Evolutionary conservation across 2,797 vertebrate genomes (phyloP).

Genomic region (Sternarchorhynchus goeldii): DNA sequence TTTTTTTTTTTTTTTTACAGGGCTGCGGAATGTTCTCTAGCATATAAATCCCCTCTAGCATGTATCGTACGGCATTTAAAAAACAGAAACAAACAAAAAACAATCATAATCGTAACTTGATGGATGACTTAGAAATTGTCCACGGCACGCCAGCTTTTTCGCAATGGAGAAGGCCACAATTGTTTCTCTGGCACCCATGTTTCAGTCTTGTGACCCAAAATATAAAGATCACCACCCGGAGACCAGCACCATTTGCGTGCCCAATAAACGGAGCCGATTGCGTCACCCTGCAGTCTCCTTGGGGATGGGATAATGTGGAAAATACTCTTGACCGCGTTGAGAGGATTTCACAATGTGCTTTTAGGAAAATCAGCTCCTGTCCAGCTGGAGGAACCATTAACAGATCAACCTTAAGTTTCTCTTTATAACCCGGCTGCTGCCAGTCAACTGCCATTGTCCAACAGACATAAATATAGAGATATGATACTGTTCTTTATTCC

Average conservation of each 20-base stretch:
- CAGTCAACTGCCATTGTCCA: too few species aligned
- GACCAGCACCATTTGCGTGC: not conserved
- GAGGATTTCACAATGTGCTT: slow-evolving; percentile 58
- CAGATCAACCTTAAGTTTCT: slow-evolving; percentile 48
- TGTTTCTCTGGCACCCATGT: not conserved
- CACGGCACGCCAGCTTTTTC: slow-evolving; percentile 13
- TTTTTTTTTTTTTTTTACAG: too few species aligned
- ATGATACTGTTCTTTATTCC: too few species aligned
- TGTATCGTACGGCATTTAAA: too few species aligned
- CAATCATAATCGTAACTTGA: slow-evolving; percentile 5
- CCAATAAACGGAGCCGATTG: not conserved
- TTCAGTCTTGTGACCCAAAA: slow-evolving; percentile 4
- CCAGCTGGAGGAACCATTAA: slow-evolving; percentile 60
- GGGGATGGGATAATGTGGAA: slow-evolving; percentile 24
- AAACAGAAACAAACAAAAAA: too few species aligned
- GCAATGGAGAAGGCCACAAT: not conserved
- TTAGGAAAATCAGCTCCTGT: slow-evolving; percentile 55
- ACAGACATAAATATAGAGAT: too few species aligned
- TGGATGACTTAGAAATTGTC: slow-evolving; percentile 12
- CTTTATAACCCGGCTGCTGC: slow-evolving; percentile 56
- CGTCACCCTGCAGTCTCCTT: not conserved
- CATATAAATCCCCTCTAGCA: too few species aligned
- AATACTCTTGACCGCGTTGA: slow-evolving; percentile 23
- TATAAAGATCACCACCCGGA: not conserved
- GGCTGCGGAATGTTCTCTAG: too few species aligned